Base-by-base conservation (phyloP, 1,140 invertebrate genomes). In the Cyrtorhinus lividipennis region DNA sequence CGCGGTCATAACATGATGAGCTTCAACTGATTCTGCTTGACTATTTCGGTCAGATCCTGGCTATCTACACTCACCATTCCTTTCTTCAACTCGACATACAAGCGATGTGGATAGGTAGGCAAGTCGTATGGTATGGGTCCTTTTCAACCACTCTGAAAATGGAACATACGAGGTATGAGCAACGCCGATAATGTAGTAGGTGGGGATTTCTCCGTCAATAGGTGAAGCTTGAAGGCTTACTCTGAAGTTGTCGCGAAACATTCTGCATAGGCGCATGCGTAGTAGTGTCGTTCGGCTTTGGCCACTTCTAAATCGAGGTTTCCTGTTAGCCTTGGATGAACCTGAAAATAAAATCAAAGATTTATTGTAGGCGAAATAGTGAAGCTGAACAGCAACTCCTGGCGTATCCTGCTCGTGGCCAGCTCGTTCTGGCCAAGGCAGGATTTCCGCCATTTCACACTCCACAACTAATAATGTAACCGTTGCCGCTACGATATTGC, bases 81-180 rank as follows among this genome's bases (percentile, higher is more conserved):
- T 71, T 88, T 86, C 59, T 87, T 89, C 48, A 96, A 76, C 73
- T 97, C 93, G n/a, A 96, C 30, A 96, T 77, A 71, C 92, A 93
- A 1, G 91, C 89, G 66, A 95, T 88, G 69, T 96, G 87, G 57
- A 96, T 82, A 18, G 90, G 91, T 61, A 95, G 75, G 71, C 88
- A 90, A 22, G 79, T 79, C 69, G 79, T 84, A 71, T 94, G 89
- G 71, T 88, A 92, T 0, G 89, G 88, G 77, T 94, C 91, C 70
- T 82, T 81, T 70, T 85, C 84, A 10, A 94, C 74, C 61, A 94
- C 81, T 58, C 85, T 89, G 69, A 70, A 79, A 72, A 59, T 57
- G 15, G 1, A 24, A 56, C 22, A 18, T 57, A 38, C 30, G 30
- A 38, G 5, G 30, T 38, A n/a, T n/a, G 69, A 64, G 62, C 63